phyloP scores from a whole-genome alignment of 2,113 vertebrate genomes.

The Pelodiscus sinensis region DNA sequence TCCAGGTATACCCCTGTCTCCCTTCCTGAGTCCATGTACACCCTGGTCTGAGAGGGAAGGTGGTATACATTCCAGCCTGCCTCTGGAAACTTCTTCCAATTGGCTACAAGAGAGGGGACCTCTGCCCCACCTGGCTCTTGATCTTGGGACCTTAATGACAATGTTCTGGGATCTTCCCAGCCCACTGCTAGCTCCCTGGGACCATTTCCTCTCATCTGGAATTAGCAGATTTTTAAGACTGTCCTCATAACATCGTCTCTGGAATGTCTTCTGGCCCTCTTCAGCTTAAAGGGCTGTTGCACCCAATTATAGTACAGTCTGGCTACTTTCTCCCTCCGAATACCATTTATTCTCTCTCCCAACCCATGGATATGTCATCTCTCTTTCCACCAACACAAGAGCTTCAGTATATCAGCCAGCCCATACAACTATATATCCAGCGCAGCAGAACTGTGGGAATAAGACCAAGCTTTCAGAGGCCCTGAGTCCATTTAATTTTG shows the following conservation, averaged over 20 bases:
- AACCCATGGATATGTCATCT: accelerated
- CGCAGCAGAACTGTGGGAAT: not conserved
- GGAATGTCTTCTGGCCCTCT: not conserved
- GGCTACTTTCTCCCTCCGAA: not conserved
- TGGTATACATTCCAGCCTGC: not conserved
- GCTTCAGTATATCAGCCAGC: not conserved
- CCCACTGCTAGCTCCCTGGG: not conserved
- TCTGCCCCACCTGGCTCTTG: not conserved
- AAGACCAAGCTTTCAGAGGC: not conserved
- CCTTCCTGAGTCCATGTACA: not conserved
- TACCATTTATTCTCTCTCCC: not conserved
- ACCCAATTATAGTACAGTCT: not conserved
- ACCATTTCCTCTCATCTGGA: not conserved
- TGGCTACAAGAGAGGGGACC: not conserved
- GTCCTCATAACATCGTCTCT: not conserved
- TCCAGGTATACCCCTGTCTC: too few species aligned
- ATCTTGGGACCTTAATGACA: not conserved
- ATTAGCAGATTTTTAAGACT: not conserved
- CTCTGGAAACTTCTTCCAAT: not conserved
- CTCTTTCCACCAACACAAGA: not conserved
- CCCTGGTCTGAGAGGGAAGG: not conserved
- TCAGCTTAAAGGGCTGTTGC: not conserved
- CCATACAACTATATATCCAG: not conserved
- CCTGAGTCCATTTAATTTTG: not conserved
- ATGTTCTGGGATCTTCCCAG: not conserved